Conservation (phyloP, 2,113 vertebrate species). For the Australoheros scitulus region DNA sequence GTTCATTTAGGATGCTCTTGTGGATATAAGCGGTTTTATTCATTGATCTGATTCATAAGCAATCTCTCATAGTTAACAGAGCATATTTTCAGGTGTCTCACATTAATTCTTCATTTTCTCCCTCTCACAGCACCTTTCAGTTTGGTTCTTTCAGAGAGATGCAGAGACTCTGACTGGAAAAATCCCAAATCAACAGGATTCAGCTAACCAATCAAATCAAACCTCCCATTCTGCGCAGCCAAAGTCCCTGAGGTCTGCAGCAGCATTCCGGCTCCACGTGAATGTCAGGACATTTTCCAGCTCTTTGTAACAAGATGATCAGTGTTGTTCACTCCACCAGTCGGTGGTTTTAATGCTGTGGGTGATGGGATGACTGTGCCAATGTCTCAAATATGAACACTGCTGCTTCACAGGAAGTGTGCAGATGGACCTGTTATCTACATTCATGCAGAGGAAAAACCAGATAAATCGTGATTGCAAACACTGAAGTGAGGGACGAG, state of each 20-base stretch:
- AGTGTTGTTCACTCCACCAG: neutral
- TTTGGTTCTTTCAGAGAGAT: neutral
- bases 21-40: neutral
- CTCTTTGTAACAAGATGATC: neutral
- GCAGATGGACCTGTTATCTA: neutral
- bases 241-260: neutral
- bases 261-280: too few relatives aligned
- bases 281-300: neutral
- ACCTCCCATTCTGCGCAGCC: neutral
- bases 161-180: neutral
- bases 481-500: too few relatives aligned
- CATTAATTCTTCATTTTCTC: neutral
- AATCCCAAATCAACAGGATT: neutral
- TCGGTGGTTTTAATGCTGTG: neutral
- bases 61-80: too few relatives aligned
- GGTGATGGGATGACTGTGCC: neutral
- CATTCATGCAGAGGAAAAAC: neutral
- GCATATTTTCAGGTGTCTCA: too few relatives aligned
- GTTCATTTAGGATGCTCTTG: neutral
- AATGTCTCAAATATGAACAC: neutral
- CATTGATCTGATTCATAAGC: too few relatives aligned
- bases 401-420: neutral
- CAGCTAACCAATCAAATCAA: neutral
- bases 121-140: neutral
- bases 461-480: too few relatives aligned